Percentiles rank a stretch among this genome's conserved stretches.
phyloP scores from a whole-genome alignment of 92 coral and sea anemone genomes.

The Bergia sp. region DNA sequence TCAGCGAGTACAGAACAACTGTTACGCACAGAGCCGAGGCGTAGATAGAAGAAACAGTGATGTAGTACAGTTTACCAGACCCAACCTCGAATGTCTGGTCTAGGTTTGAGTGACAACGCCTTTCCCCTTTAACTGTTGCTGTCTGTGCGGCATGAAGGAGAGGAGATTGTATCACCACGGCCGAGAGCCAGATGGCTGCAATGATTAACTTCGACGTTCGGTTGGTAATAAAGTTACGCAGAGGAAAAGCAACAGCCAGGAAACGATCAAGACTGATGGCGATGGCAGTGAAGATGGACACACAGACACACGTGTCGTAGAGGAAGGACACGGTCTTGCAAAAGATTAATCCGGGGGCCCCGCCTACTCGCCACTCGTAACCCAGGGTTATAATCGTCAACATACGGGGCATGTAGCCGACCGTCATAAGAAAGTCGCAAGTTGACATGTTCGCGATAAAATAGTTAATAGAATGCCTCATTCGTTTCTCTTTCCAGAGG shows the following conservation, averaged over 20 bases:
- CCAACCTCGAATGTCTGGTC: slow-evolving; percentile 31
- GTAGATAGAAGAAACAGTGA: slow-evolving; percentile 21
- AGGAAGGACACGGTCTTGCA: slow-evolving; percentile 33
- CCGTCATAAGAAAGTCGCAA: slow-evolving; percentile 23
- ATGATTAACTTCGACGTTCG: slow-evolving; percentile 25
- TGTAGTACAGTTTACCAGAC: slow-evolving; percentile 27
- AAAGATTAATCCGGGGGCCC: not conserved
- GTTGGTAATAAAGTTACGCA: slow-evolving; percentile 25
- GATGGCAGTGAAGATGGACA: slow-evolving; percentile 41
- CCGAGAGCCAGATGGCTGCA: slow-evolving; percentile 18
- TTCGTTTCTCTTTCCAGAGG: slow-evolving; percentile 30
- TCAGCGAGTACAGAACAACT: slow-evolving; percentile 21
- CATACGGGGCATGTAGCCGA: slow-evolving; percentile 42
- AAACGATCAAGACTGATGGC: slow-evolving; percentile 41
- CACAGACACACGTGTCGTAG: slow-evolving; percentile 42
- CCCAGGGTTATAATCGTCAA: not conserved
- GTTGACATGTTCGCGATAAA: slow-evolving; percentile 37
- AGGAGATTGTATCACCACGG: slow-evolving; percentile 3
- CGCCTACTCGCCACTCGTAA: slow-evolving; percentile 23
- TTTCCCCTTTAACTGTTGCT: not conserved
- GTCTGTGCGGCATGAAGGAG: slow-evolving; percentile 17
- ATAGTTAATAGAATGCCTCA: slow-evolving; percentile 38
- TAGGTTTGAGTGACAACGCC: slow-evolving; percentile 20
- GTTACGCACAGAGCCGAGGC: slow-evolving; percentile 24
- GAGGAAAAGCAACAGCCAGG: slow-evolving; percentile 30